Conservation (phyloP, 1,140 invertebrate genomes). For the Thereuonema tuberculata region DNA sequence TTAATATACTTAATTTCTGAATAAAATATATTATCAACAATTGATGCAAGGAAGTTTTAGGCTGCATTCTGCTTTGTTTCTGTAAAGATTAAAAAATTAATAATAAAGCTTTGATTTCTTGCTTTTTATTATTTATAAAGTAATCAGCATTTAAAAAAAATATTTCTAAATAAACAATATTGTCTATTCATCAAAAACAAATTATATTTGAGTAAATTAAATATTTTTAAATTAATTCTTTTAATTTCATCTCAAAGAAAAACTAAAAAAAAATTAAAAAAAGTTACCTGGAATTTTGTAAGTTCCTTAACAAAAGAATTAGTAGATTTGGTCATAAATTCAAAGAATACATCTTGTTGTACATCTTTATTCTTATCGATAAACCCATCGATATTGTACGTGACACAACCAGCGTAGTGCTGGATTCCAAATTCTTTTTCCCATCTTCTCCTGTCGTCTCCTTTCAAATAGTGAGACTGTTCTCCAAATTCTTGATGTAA, state of each 20-base stretch:
- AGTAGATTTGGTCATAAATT: constrained; percentile 70
- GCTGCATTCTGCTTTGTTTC: no score
- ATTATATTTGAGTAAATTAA: no score
- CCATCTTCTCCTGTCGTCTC: constrained; percentile 72
- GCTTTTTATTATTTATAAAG: no score
- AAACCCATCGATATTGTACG: constrained; percentile 83
- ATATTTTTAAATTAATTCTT: neutral
- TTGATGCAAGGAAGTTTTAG: no score
- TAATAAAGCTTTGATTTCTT: no score
- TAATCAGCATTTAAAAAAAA: neutral
- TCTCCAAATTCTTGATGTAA: constrained; percentile 75
- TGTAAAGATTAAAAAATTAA: no score
- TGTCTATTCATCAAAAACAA: neutral
- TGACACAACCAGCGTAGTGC: constrained; percentile 91
- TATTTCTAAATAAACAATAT: neutral
- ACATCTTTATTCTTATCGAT: constrained; percentile 94
- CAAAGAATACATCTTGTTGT: constrained; percentile 89
- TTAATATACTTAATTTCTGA: no score
- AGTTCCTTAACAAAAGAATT: constrained; percentile 79
- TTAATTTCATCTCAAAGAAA: neutral
- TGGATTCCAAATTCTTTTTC: constrained; percentile 78
- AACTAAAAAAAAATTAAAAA: neutral
- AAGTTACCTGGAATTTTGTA: constrained; percentile 55
- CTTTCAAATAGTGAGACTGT: constrained; percentile 75
- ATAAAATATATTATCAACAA: no score